Conservation (phyloP, 2,113 vertebrate genomes). For the Coracopsis vasa region DNA sequence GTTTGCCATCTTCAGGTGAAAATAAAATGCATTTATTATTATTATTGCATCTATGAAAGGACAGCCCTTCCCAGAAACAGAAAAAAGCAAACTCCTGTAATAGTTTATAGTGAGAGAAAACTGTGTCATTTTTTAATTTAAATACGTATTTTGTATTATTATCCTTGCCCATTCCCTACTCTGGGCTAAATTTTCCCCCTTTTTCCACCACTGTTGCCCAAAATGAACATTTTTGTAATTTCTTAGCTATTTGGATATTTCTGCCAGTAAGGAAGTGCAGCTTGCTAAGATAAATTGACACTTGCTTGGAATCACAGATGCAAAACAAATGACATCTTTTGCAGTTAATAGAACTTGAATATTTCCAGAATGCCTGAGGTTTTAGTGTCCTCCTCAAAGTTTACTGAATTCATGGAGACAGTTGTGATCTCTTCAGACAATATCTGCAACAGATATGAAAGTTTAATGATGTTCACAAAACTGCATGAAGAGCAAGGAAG, state of each 20-base stretch:
- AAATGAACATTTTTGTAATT: neutral
- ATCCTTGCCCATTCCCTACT: neutral
- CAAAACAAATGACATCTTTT: neutral
- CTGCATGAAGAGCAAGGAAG: neutral
- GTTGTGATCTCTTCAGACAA: neutral
- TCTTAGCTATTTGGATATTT: neutral
- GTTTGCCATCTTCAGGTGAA: neutral
- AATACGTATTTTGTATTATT: neutral
- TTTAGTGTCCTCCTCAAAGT: neutral
- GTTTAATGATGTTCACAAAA: neutral
- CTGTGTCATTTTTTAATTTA: neutral
- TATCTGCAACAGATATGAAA: neutral
- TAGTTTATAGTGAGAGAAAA: neutral
- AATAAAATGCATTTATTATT: neutral
- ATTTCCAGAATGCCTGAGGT: neutral
- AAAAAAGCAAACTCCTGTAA: neutral
- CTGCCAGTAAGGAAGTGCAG: neutral
- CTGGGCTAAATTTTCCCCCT: neutral
- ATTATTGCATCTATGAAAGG: neutral
- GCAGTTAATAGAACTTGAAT: neutral
- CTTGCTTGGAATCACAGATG: neutral
- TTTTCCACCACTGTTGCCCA: rapidly evolving
- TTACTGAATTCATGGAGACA: neutral
- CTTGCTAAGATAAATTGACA: neutral
- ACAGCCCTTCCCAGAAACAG: neutral